Percentiles rank a stretch among this genome's conserved stretches.
Conservation (phyloP, 2,888 invertebrate genomes). For the Lithosia quadra region DNA sequence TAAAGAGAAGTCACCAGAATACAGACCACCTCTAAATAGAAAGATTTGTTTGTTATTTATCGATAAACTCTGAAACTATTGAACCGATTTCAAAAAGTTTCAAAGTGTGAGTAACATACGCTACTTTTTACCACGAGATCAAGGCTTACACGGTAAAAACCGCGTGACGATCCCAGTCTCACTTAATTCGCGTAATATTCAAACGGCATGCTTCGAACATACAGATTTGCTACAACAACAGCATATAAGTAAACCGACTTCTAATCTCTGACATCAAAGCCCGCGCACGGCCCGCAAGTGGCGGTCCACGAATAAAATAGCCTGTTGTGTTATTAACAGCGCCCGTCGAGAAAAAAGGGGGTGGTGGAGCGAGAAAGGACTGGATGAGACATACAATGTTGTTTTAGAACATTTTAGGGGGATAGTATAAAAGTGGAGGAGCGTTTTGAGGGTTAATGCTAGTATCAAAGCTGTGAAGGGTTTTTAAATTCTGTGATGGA, state of each 20-base stretch:
- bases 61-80: too few species aligned
- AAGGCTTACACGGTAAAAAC: too few species aligned
- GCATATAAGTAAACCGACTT: constrained; percentile 68
- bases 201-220: constrained; percentile 26
- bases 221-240: constrained; percentile 38
- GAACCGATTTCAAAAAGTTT: too few species aligned
- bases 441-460: not conserved
- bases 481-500: not conserved
- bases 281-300: constrained; percentile 79
- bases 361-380: constrained; percentile 45
- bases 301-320: constrained; percentile 81
- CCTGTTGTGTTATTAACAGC: constrained; percentile 85
- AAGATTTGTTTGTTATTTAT: too few species aligned
- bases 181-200: not conserved
- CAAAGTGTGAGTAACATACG: too few species aligned
- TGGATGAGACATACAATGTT: constrained; percentile 55
- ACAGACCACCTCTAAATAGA: too few species aligned
- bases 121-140: too few species aligned
- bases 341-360: constrained; percentile 72
- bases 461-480: not conserved
- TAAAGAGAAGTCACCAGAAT: too few species aligned
- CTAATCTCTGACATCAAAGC: constrained; percentile 83
- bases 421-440: not conserved
- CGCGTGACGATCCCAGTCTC: too few species aligned
- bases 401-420: not conserved